Evolutionary conservation across 2,888 invertebrate species (phyloP).

Genomic region (Papilio elwesi): DNA sequence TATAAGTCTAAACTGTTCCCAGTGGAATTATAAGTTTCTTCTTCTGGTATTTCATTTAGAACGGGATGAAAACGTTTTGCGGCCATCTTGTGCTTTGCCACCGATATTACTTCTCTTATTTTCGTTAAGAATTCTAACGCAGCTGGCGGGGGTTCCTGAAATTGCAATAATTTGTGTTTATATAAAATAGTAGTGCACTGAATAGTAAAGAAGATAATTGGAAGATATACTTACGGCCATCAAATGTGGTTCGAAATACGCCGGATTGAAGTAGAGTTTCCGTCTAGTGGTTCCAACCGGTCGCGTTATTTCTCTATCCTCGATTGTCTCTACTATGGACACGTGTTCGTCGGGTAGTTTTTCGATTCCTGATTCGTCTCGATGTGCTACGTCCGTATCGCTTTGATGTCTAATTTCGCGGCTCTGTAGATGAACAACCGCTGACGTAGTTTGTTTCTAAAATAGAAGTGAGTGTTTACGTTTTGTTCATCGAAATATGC

Average conservation of each 20-base stretch:
- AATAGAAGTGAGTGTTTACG: constrained; percentile 41
- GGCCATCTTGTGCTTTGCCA: constrained; percentile 95
- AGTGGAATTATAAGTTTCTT: constrained; percentile 83
- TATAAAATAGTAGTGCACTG: not conserved
- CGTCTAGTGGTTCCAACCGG: constrained; percentile 89
- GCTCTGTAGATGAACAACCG: constrained; percentile 87
- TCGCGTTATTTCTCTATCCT: constrained; percentile 87
- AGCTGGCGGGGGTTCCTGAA: constrained; percentile 93
- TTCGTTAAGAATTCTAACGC: constrained; percentile 94
- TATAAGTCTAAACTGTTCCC: constrained; percentile 79
- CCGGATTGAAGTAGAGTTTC: constrained; percentile 95
- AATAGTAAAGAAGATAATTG: no score
- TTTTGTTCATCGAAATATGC: not conserved
- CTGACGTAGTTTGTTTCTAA: constrained; percentile 85
- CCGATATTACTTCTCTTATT: constrained; percentile 95
- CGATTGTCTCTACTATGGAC: constrained; percentile 92
- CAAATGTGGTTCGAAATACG: constrained; percentile 94
- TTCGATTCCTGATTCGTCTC: constrained; percentile 86
- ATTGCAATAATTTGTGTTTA: constrained; percentile 39
- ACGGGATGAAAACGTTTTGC: constrained; percentile 91
- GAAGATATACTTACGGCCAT: constrained; percentile 86
- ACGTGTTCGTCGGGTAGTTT: constrained; percentile 93
- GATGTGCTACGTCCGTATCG: constrained; percentile 68
- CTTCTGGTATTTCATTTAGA: constrained; percentile 92
- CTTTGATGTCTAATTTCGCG: constrained; percentile 66